These are phyloP conservation scores for Petroica traversi DNA, from an alignment of 2,113 vertebrate genomes.

Conservation along the genomic window DNA sequence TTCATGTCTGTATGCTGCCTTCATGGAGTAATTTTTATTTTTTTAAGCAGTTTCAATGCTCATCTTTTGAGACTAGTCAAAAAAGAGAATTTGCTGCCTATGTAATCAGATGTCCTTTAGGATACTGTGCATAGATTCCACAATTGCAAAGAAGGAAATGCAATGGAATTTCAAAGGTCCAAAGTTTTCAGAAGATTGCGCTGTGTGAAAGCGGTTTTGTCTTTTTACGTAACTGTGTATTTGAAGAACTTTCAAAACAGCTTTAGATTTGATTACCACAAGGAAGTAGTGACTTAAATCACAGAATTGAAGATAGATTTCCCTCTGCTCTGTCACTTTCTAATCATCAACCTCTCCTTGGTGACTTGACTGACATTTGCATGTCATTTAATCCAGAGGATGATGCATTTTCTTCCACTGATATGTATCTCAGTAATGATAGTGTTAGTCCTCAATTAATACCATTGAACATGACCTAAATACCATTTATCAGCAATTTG, in stretches of 20 bases:
- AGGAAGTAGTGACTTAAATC: not conserved
- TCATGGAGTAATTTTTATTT: not conserved
- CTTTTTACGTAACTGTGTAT: not conserved
- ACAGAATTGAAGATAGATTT: not conserved
- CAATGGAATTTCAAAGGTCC: not conserved
- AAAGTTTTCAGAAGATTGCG: not conserved
- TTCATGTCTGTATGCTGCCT: not conserved
- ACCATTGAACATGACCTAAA: not conserved
- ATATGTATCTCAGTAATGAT: not conserved
- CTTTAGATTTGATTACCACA: not conserved
- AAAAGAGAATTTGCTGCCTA: not conserved
- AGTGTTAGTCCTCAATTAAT: not conserved
- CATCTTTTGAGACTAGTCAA: not conserved
- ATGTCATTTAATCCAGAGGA: not conserved
- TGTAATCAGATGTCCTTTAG: not conserved
- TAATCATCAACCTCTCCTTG: not conserved
- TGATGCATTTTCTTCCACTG: not conserved
- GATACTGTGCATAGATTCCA: accelerated
- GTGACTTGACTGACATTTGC: not conserved
- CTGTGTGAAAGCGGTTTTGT: not conserved
- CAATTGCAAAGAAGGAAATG: not conserved
- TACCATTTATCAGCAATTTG: not conserved
- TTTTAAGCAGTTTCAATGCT: not conserved
- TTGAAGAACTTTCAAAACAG: not conserved
- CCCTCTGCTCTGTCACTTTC: not conserved